phyloP scores from a whole-genome alignment of 2,888 invertebrate species.

The Mesorhabditis belari region DNA sequence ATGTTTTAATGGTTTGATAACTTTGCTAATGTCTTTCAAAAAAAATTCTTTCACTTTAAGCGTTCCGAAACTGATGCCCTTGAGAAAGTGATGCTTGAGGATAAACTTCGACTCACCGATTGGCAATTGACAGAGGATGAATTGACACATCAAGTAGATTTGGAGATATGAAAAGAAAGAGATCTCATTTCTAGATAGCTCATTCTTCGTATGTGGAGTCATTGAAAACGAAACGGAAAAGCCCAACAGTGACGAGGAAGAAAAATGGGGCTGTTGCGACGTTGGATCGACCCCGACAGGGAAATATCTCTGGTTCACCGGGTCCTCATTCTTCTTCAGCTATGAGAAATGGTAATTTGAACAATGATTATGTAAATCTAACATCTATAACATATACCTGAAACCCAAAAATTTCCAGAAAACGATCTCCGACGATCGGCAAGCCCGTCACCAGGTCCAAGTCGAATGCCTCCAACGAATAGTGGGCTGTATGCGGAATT shows the following conservation, averaged over 20 bases:
- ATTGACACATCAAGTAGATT: slow-evolving; percentile 57
- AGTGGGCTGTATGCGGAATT: slow-evolving; percentile 39
- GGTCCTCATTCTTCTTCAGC: background rate
- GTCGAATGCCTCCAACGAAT: slow-evolving; percentile 3
- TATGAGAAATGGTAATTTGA: no score
- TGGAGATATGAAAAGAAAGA: slow-evolving; percentile 6
- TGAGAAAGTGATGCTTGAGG: slow-evolving; percentile 68
- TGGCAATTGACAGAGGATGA: slow-evolving; percentile 85
- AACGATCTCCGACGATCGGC: background rate
- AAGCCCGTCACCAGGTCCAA: background rate
- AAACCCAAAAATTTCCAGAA: no score
- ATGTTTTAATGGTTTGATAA: slow-evolving; percentile 57
- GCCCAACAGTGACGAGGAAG: no score
- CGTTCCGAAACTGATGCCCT: slow-evolving; percentile 2
- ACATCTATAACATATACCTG: no score
- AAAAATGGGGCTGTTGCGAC: no score
- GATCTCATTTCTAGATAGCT: background rate
- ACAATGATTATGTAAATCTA: no score
- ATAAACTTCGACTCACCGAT: slow-evolving; percentile 78
- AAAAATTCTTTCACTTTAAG: background rate
- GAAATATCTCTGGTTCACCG: slow-evolving; percentile 1
- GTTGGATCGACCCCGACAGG: background rate
- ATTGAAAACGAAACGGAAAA: background rate
- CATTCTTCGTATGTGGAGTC: background rate
- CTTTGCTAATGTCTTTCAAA: slow-evolving; percentile 76